Base-by-base conservation (phyloP, 2,113 vertebrate species). In the Chrysemys picta region DNA sequence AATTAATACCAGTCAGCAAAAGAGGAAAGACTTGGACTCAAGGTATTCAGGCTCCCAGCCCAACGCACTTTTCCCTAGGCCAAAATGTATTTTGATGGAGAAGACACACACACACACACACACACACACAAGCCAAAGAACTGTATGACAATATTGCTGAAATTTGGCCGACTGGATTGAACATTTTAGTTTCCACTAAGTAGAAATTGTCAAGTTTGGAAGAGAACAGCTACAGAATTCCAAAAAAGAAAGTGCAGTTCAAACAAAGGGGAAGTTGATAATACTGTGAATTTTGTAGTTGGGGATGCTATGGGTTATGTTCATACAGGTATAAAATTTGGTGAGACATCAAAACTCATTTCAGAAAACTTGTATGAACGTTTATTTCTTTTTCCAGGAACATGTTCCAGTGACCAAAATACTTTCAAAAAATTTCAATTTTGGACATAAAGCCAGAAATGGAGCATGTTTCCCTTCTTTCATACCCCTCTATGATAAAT, bases 101-200 rank as follows among this genome's bases (percentile, higher is more conserved):
- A 24, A 11, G 21, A 8, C 14, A 50, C 19, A 72, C n/a, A 21
- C 5, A 72, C 65, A 38, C 14, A 42, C 42, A 22, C 21, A 16
- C 14, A 50, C 19, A 72, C n/a, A 21, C 5, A 72, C 65, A 38
- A 7, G 9, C 21, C 19, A 21, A 9, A 42, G 19, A 87, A 78
- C 1, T 38, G 4, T 31, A 14, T n/a, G 22, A 22, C 65, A 35
- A 69, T 50, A 80, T 6, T 1, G 0, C 8, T 80, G 29, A 29
- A 91, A 53, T 84, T 47, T 16, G 69, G 59, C 12, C 31, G 29
- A 31, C 59, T 6, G 29, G 59, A n/a, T 17, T 17, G 35, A 25
- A 8, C 76, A 88, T 59, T 91, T 78, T 45, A 29, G 76, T 76
- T 3, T 83, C 16, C 87, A 27, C 11, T 5, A 38, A 84, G 94